Evolutionary conservation across 2,888 invertebrate species (phyloP).

Genomic region (Cistogaster globosa): DNA sequence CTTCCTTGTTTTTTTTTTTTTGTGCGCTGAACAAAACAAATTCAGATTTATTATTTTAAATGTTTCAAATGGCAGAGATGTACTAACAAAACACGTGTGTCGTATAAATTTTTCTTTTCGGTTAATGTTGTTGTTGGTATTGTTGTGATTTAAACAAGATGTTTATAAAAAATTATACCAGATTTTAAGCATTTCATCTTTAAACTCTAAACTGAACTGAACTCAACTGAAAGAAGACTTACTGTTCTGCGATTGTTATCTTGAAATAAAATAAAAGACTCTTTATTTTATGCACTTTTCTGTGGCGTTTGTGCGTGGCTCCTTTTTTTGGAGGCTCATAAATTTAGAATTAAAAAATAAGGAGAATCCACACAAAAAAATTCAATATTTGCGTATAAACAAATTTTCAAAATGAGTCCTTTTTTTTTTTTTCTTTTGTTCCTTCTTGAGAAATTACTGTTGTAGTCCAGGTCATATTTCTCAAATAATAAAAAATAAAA

Average conservation of each 20-base stretch:
- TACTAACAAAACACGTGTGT: constrained; percentile 66
- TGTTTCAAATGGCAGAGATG: constrained; percentile 57
- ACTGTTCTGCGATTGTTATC: constrained; percentile 66
- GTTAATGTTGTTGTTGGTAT: constrained; percentile 3
- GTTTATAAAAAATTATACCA: constrained; percentile 53
- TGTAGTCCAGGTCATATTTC: constrained; percentile 64
- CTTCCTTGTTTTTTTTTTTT: constrained; percentile 8
- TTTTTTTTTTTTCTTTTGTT: not conserved
- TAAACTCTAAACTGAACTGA: constrained; percentile 10
- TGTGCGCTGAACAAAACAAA: constrained; percentile 13
- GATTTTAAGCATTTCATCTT: constrained; percentile 58
- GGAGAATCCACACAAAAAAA: constrained; percentile 4
- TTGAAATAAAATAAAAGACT: constrained; percentile 59
- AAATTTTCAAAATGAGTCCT: constrained; percentile 45
- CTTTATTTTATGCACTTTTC: constrained; percentile 18
- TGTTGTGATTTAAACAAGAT: constrained; percentile 62
- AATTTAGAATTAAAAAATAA: constrained; percentile 51
- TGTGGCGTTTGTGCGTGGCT: constrained; percentile 29
- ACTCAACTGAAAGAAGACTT: constrained; percentile 40
- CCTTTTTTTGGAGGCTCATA: constrained; percentile 61
- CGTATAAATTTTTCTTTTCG: constrained; percentile 34
- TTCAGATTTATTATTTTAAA: constrained; percentile 65
- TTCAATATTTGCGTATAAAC: constrained; percentile 59
- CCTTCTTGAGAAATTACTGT: constrained; percentile 62
- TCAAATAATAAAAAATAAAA: not conserved